Evolutionary conservation across 1,140 invertebrate genomes (phyloP).

Genomic region (Leptinotarsa texana): DNA sequence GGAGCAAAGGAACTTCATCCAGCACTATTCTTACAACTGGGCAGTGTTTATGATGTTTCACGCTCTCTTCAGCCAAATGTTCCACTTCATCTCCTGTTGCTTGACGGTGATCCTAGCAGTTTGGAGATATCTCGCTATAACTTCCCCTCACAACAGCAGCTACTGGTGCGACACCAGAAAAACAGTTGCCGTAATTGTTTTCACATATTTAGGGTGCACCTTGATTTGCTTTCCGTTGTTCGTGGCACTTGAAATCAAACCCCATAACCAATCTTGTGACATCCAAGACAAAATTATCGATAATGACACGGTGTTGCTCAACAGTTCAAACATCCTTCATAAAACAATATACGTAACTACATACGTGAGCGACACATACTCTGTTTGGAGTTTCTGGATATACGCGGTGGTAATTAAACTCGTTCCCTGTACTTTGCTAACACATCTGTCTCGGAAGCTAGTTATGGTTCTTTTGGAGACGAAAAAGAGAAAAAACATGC

Average conservation of each 20-base stretch:
- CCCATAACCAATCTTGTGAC: slow-evolving; percentile 57
- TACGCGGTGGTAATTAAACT: slow-evolving; percentile 87
- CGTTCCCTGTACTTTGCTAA: slow-evolving; percentile 81
- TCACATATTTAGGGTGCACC: slow-evolving; percentile 80
- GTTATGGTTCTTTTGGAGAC: slow-evolving; percentile 77
- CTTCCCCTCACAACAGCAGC: slow-evolving; percentile 74
- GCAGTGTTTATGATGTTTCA: slow-evolving; percentile 82
- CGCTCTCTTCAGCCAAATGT: slow-evolving; percentile 80
- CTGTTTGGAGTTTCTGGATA: slow-evolving; percentile 79
- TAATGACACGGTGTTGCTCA: slow-evolving; percentile 50
- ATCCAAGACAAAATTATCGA: neutral
- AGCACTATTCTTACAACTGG: slow-evolving; percentile 75
- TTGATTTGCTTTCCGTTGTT: slow-evolving; percentile 86
- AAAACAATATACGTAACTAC: slow-evolving; percentile 50
- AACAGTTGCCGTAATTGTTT: slow-evolving; percentile 73
- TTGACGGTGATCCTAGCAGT: slow-evolving; percentile 89
- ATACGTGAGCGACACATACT: slow-evolving; percentile 35
- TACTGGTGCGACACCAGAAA: slow-evolving; percentile 73
- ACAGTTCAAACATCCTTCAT: slow-evolving; percentile 53
- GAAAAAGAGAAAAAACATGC: slow-evolving; percentile 71
- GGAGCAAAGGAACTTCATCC: slow-evolving; percentile 59
- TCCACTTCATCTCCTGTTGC: slow-evolving; percentile 92
- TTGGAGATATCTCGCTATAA: slow-evolving; percentile 92
- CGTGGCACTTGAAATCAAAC: slow-evolving; percentile 68
- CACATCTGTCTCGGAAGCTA: slow-evolving; percentile 76